phyloP scores from a whole-genome alignment of 2,797 vertebrate genomes.

The Otus scops region DNA sequence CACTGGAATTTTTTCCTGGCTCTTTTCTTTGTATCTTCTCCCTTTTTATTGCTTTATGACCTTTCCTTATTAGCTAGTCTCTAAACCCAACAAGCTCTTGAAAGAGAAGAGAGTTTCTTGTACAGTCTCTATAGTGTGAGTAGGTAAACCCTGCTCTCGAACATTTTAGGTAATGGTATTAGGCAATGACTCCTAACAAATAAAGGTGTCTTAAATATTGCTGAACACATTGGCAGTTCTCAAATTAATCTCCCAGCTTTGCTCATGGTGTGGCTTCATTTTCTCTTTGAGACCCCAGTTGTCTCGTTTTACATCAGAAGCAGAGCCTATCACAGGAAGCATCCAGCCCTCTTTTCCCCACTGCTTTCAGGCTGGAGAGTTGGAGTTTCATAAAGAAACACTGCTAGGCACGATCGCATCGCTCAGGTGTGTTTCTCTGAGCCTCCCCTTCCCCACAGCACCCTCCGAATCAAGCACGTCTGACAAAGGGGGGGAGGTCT shows the following conservation, averaged over 20 bases:
- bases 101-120: background rate
- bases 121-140: background rate
- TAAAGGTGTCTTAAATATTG: background rate
- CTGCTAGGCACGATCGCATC: background rate
- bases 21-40: background rate
- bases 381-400: background rate
- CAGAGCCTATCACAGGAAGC: background rate
- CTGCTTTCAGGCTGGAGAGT: background rate
- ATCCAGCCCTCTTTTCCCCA: background rate
- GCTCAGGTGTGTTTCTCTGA: accelerated
- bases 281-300: background rate
- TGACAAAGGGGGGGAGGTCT: background rate
- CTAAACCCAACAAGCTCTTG: background rate
- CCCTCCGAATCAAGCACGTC: background rate
- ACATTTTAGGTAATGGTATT: background rate
- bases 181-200: background rate
- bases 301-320: background rate
- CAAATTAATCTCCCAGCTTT: background rate
- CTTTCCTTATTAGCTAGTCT: background rate
- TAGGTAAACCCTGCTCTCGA: background rate
- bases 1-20: background rate
- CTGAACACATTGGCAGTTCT: background rate
- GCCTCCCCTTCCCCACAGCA: background rate
- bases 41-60: background rate
- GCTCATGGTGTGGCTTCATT: background rate